Evolutionary conservation across 30 jellyfish, hydroid and myxozoan species (phyloP), one percentile per base, ranked within the genome.

Genomic region (Turritopsis dohrnii): DNA sequence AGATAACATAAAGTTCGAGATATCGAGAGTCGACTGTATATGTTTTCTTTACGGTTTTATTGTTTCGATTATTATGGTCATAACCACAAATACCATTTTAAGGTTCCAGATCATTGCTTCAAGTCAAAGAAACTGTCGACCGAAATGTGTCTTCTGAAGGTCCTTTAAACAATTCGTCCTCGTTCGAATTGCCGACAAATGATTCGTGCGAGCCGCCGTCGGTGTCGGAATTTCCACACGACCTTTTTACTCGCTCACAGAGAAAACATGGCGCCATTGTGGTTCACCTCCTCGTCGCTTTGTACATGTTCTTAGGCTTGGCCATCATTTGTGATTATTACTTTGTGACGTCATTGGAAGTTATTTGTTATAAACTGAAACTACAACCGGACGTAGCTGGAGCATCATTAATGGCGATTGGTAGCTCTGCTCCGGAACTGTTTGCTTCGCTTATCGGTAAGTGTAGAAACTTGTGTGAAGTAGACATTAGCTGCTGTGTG

Each of bases 341-440:
- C 41, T 94, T 94, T 76, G 97, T 94, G 18, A 93, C 97, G 9
- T 91, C 99, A 9, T 81, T 94, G 71, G 97, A 94, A 71, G 94
- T 81, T 9, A 80, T 94, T 27, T 80, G 96, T 16, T 92, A 85
- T 53, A 66, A 85, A 54, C 79, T 94, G 65, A 86, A 89, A 21
- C 71, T 94, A 29, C 89, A 88, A 53, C 83, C 97, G 1, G 99
- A 94, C 25, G 97, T 94, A 7, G 99, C 99, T 19, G 99, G 99
- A 18, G 99, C 99, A n/a, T 84, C 99, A 18, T 84, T 94, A 71
- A 94, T 94, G 99, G 99, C 99, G 20, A 89, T 94, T 52, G 99
- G 99, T 0, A 74, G 94, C 81, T 86, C 96, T 1, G 90, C 97
- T 19, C 99, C 99, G 16, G 97, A 89, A 53, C 93, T 94, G 54